A percentile compares a stretch with the other conserved stretches of the same genome.
phyloP scores from a whole-genome alignment of 2,888 invertebrate genomes.

The Panzeria rudis region DNA sequence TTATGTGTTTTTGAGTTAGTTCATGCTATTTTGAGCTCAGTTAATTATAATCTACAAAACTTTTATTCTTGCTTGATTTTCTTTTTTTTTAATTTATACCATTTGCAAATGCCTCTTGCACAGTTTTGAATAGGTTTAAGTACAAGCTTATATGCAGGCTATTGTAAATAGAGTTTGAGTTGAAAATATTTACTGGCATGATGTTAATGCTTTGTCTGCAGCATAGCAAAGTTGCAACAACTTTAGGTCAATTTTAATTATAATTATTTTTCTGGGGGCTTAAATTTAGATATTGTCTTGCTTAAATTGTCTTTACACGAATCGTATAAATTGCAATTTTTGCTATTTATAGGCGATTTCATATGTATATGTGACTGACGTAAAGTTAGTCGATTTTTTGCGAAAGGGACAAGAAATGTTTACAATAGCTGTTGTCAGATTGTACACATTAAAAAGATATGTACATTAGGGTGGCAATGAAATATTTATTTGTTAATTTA shows the following conservation, averaged over 20 bases:
- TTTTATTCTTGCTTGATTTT: neutral
- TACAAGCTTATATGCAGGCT: neutral
- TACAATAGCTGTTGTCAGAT: no score
- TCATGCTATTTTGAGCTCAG: neutral
- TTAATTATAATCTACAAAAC: neutral
- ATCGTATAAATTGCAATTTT: neutral
- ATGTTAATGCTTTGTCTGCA: neutral
- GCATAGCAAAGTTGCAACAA: neutral
- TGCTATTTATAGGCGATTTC: neutral
- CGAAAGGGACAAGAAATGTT: neutral
- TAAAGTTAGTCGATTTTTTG: no score
- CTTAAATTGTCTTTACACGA: neutral
- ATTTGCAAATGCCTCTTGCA: neutral
- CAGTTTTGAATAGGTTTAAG: neutral
- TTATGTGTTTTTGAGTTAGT: neutral
- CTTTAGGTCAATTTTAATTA: neutral
- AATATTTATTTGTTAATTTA: no score
- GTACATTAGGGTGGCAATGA: no score
- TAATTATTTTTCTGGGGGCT: neutral
- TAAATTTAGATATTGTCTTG: neutral
- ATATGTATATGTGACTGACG: neutral
- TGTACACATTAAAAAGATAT: no score
- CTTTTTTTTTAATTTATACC: neutral
- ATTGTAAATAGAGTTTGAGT: neutral
- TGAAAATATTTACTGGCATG: neutral